Evolutionary conservation across 2,888 invertebrate species (phyloP), one percentile per base, ranked within the genome.

Genomic region (Nomada hirtipes): DNA sequence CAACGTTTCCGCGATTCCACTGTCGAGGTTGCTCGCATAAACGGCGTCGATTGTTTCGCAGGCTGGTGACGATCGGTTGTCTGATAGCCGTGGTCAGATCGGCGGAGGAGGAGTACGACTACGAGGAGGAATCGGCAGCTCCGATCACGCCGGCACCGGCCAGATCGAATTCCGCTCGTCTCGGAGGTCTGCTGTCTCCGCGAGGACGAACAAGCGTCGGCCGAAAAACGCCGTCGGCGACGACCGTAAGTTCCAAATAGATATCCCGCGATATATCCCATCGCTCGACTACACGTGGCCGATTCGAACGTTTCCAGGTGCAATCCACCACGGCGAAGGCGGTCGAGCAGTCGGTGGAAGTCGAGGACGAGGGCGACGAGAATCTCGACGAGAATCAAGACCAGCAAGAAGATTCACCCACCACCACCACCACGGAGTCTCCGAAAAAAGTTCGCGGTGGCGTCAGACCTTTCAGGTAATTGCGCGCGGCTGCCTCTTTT

Each of bases 351-450:
- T 75, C 84, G 13, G 80, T 74, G 23, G 90, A 92, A 75, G 94
- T 94, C 61, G 94, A 94, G 68, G 86, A 76, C 15, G 95, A 94
- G 57, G 95, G 94, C 59, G 94, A 91, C 23, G 94, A 93, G 47
- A 95, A 95, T 71, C 95, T 92, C 44, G 95, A 96, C 90, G 95
- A 95, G 64, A 95, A 95, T 71, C 95, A 95, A 29, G 96, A 96
- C 1, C 88, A 96, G 3, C 89, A 90, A 53, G 96, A 95, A 26
- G 95, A 95, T 76, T 95, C 95, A 78, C 94, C 94, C 0, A 93
- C 94, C n/a, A 96, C 96, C n/a, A 96, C 96, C 0, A 97, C 97
- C 9, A 96, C 96, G 29, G 96, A 96, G 89, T 94, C 96, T 69
- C 96, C 96, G 86, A 97, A 97, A 89, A 95, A 96, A 88, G 92